phyloP scores from a whole-genome alignment of 2,888 invertebrate species.

The Gymnoscelis rufifasciata region DNA sequence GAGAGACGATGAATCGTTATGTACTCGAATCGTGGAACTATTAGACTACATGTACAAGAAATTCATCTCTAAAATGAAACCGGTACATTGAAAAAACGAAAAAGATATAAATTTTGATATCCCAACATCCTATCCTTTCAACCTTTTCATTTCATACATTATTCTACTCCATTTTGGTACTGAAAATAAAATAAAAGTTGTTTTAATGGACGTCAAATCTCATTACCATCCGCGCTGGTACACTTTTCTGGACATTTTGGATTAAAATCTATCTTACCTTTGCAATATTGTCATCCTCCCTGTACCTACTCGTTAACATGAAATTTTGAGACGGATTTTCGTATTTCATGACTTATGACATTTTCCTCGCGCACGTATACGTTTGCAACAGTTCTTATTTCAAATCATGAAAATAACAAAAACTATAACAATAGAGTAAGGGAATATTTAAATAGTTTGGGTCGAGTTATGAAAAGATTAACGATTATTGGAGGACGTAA shows the following conservation, averaged over 20 bases:
- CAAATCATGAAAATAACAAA: not conserved
- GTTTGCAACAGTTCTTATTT: slow-evolving; percentile 1
- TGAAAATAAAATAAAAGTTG: slow-evolving; percentile 8
- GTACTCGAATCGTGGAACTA: too few species aligned
- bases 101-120: slow-evolving; percentile 7
- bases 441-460: not conserved
- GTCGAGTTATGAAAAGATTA: not conserved
- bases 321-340: slow-evolving; percentile 51
- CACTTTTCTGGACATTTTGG: slow-evolving; percentile 21
- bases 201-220: slow-evolving; percentile 27
- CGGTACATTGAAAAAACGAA: slow-evolving; percentile 35
- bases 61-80: slow-evolving; percentile 38
- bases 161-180: not conserved
- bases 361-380: slow-evolving; percentile 24
- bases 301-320: slow-evolving; percentile 50
- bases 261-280: slow-evolving; percentile 25
- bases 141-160: not conserved
- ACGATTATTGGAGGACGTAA: not conserved
- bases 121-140: not conserved
- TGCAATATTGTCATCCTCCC: slow-evolving; percentile 72
- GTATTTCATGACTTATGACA: slow-evolving; percentile 18
- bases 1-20: too few species aligned
- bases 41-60: too few species aligned
- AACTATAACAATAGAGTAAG: too few species aligned
- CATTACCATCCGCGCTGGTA: slow-evolving; percentile 20